These are phyloP conservation scores for Meteorus colon DNA, from an alignment of 2,888 invertebrate species.

Conservation along the genomic window DNA sequence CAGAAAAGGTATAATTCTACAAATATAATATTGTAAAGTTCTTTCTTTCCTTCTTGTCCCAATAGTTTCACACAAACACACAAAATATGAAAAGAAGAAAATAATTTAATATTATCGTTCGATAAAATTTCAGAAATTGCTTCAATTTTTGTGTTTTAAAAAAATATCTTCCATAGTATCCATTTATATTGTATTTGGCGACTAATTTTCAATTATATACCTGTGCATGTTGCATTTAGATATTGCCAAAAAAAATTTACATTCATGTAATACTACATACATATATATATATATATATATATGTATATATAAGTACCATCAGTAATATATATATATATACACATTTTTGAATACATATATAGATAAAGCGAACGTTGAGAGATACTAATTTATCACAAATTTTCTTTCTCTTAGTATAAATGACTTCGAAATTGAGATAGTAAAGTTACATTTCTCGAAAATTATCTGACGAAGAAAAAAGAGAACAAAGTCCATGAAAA, in stretches of 20 bases:
- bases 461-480: background rate
- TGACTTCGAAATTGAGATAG: background rate
- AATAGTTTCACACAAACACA: background rate
- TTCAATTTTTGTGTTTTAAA: background rate
- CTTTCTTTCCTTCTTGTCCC: background rate
- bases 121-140: background rate
- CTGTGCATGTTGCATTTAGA: background rate
- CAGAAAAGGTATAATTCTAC: background rate
- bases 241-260: slow-evolving; percentile 2
- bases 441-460: background rate
- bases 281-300: background rate
- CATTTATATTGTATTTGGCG: background rate
- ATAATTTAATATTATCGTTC: background rate
- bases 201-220: background rate
- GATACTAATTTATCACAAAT: background rate
- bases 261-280: background rate
- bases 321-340: slow-evolving; percentile 5
- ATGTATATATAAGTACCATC: slow-evolving; percentile 16
- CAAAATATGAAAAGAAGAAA: background rate
- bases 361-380: background rate
- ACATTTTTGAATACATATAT: slow-evolving; percentile 11
- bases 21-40: background rate
- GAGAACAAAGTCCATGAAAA: background rate
- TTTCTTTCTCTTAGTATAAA: background rate
- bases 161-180: background rate